Evolutionary conservation across 2,113 vertebrate species (phyloP), one percentile per base, ranked within the genome.

Genomic region (Scopus umbretta): DNA sequence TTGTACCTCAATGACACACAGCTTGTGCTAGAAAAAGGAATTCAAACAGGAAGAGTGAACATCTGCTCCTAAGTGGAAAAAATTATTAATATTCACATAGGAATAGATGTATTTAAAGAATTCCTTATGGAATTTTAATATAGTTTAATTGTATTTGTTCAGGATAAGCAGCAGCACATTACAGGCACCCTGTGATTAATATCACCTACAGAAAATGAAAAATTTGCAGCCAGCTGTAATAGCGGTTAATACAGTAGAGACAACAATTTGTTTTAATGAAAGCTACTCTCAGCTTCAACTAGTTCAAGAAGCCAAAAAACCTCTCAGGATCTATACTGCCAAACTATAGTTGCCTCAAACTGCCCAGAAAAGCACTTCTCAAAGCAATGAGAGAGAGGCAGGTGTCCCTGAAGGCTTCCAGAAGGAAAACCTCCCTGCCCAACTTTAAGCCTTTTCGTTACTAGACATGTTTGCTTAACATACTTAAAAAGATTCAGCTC

Each of bases 171-270:
- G 66, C 91, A 96, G 85, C 59, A 90, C 32, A 74, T 94, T 92
- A 78, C 88, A 96, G 96, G 78, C 80, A 95, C 83, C 32, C 88
- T 85, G 79, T 97, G 96, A 98, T 98, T 97, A 97, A 95, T 95
- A 91, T 75, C 95, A 89, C 68, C 96, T 66, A 83, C 74, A 75
- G 81, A 97, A 97, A 97, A 96, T 78, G 13, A 82, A 85, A 85
- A 94, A 93, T 88, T 91, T 89, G 49, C 78, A 95, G 93, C 68
- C 67, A 92, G 71, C 70, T 81, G 26, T 94, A 96, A 94, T 23
- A 96, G 61, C 10, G 5, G 36, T 73, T 94, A 96, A 79, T 76
- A 62, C 38, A 95, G 90, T 14, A 83, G 74, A 67, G 88, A 94
- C 34, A 90, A 66, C 30, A 90, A 90, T 80, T 91, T 83, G 18